phyloP scores from a whole-genome alignment of 1,140 invertebrate genomes.

The Pseudobourletiella spinata region DNA sequence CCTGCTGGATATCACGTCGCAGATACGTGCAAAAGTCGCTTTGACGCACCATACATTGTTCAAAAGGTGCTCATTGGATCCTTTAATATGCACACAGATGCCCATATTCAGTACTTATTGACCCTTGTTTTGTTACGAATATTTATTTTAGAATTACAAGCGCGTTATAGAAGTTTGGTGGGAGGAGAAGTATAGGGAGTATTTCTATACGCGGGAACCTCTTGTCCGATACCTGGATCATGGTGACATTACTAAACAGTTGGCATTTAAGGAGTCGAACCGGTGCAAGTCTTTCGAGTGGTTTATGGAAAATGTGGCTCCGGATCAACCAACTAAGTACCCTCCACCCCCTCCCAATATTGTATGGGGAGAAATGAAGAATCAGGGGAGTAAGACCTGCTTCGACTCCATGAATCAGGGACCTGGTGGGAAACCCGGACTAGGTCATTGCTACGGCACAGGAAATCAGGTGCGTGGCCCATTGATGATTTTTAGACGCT shows the following conservation, averaged over 20 bases:
- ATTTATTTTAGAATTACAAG: slow-evolving; percentile 66
- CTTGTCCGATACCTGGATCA: slow-evolving; percentile 68
- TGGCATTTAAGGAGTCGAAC: slow-evolving; percentile 66
- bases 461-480: slow-evolving; percentile 75
- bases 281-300: slow-evolving; percentile 85
- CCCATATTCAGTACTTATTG: too few species aligned
- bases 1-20: slow-evolving; percentile 66
- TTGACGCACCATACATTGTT: slow-evolving; percentile 64
- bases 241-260: slow-evolving; percentile 71
- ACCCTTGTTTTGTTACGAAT: background rate
- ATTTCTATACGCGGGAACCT: slow-evolving; percentile 89
- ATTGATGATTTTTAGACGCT: slow-evolving; percentile 1
- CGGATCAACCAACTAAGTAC: slow-evolving; percentile 83
- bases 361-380: slow-evolving; percentile 68
- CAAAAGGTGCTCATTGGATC: slow-evolving; percentile 3
- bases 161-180: slow-evolving; percentile 93
- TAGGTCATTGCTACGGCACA: slow-evolving; percentile 77
- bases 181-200: slow-evolving; percentile 88
- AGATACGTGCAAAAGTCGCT: slow-evolving; percentile 66
- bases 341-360: slow-evolving; percentile 89
- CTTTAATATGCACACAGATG: too few species aligned
- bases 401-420: slow-evolving; percentile 81
- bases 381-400: slow-evolving; percentile 65
- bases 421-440: slow-evolving; percentile 74
- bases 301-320: slow-evolving; percentile 96